phyloP scores from a whole-genome alignment of 2,797 vertebrate genomes.

The Alauda arvensis region DNA sequence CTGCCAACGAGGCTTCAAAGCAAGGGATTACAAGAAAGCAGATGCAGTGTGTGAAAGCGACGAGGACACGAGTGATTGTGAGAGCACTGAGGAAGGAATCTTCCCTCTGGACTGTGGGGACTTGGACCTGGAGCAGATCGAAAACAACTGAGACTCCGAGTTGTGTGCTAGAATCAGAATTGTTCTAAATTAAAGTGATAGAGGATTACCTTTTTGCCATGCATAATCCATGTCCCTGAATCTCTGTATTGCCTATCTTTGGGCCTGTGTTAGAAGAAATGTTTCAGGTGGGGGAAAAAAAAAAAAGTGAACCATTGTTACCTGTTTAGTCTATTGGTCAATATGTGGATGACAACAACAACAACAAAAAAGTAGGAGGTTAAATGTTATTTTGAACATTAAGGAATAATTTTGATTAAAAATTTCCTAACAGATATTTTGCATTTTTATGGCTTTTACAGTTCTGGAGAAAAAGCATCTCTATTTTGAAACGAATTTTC shows the following conservation, averaged over 20 bases:
- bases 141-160: constrained; percentile 70
- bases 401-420: constrained; percentile 62
- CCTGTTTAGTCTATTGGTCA: constrained; percentile 63
- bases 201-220: constrained; percentile 63
- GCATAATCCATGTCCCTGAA: constrained; percentile 65
- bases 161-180: constrained; percentile 45
- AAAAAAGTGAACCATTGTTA: constrained; percentile 54
- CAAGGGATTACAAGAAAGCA: constrained; percentile 50
- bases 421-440: constrained; percentile 70
- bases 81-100: constrained; percentile 64
- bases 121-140: constrained; percentile 78
- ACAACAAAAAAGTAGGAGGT: constrained; percentile 10
- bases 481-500: constrained; percentile 73
- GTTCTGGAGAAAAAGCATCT: constrained; percentile 68
- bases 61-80: constrained; percentile 70
- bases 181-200: constrained; percentile 52
- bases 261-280: constrained; percentile 52
- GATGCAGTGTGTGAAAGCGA: constrained; percentile 58
- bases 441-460: constrained; percentile 72
- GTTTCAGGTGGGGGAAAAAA: constrained; percentile 42
- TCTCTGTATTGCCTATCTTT: constrained; percentile 58
- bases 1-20: constrained; percentile 13
- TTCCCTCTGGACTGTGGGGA: constrained; percentile 67
- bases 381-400: constrained; percentile 56
- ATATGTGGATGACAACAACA: constrained; percentile 21